Base-by-base conservation (phyloP, 2,888 invertebrate genomes). In the Deilephila porcellus region DNA sequence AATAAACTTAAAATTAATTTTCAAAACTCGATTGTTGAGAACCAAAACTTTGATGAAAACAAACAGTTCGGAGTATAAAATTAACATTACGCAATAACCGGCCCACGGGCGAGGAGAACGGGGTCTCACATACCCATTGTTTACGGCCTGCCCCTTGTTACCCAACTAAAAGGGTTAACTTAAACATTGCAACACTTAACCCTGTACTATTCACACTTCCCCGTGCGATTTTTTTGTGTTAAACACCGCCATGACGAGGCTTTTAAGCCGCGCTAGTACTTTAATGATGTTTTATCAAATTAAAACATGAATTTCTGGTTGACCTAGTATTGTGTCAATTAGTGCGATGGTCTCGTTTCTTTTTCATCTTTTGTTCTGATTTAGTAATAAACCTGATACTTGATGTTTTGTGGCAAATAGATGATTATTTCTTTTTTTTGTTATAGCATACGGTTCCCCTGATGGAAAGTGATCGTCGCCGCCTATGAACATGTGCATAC, bases 101-200 rank as follows among this genome's bases (percentile, higher is more conserved):
- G 79, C 81, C 81, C 78, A 78, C 77, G 79, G 77, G 76, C 77
- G 78, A 81, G 73, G 80, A 81, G 78, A 75, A 77, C 75, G 75
- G 77, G 74, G 76, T 5, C 73, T 64, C 60, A 70, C 75, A 75
- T 72, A 74, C 73, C 71, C 76, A 80, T 80, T 85, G 86, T 89
- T 90, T 85, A 87, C 84, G 80, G 79, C 78, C 79, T 79, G 77
- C 85, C 88, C 87, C 90, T 91, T 91, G 89, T 90, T 88, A 83
- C 79, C 79, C 79, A 82, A 86, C 88, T 89, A 88, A 90, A 91
- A 89, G 91, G 91, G 89, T 91, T 90, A 90, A 87, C 85, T 87
- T 85, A 84, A 89, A 86, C 84, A 85, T 85, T 83, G 80, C 81
- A 82, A 79, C 87, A 86, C 86, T 89, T 88, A 88, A 86, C 87